Percentiles rank a stretch among this genome's conserved stretches.
Conservation (phyloP, 2,797 vertebrate species). For the Intellagama lesueurii region DNA sequence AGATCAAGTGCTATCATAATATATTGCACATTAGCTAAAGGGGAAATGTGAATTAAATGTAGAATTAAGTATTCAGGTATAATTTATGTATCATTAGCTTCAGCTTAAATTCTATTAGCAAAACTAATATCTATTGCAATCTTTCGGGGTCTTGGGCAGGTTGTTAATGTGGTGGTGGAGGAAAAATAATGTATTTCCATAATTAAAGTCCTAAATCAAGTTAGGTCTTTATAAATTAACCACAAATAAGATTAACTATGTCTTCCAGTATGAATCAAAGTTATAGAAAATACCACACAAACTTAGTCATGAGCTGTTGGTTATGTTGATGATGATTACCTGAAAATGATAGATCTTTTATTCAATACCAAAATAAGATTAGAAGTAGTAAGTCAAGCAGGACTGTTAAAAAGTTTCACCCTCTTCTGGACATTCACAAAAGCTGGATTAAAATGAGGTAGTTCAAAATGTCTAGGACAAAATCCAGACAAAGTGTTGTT, state of each 20-base stretch:
- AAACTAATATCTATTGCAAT: slow-evolving; percentile 48
- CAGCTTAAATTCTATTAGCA: slow-evolving; percentile 69
- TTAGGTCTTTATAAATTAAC: slow-evolving; percentile 58
- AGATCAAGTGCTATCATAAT: slow-evolving; percentile 30
- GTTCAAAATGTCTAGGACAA: slow-evolving; percentile 30
- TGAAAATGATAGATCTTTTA: slow-evolving; percentile 36
- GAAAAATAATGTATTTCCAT: slow-evolving; percentile 66
- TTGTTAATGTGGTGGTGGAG: slow-evolving; percentile 67
- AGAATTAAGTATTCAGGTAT: slow-evolving; percentile 67
- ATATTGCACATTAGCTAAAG: slow-evolving; percentile 48
- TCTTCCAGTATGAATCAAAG: slow-evolving; percentile 62
- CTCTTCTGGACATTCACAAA: slow-evolving; percentile 20
- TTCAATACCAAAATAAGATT: slow-evolving; percentile 59
- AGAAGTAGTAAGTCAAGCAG: slow-evolving; percentile 15
- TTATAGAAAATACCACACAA: slow-evolving; percentile 58
- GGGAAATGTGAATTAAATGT: slow-evolving; percentile 54
- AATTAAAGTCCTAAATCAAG: slow-evolving; percentile 73
- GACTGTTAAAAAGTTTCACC: slow-evolving; percentile 33
- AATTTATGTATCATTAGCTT: slow-evolving; percentile 70
- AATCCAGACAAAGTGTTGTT: background rate
- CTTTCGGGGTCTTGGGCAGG: slow-evolving; percentile 39
- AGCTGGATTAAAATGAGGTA: slow-evolving; percentile 11
- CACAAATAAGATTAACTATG: slow-evolving; percentile 63
- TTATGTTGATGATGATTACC: slow-evolving; percentile 44
- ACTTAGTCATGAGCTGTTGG: slow-evolving; percentile 63